phyloP scores from a whole-genome alignment of 2,797 vertebrate species.

The Cynopterus sphinx region DNA sequence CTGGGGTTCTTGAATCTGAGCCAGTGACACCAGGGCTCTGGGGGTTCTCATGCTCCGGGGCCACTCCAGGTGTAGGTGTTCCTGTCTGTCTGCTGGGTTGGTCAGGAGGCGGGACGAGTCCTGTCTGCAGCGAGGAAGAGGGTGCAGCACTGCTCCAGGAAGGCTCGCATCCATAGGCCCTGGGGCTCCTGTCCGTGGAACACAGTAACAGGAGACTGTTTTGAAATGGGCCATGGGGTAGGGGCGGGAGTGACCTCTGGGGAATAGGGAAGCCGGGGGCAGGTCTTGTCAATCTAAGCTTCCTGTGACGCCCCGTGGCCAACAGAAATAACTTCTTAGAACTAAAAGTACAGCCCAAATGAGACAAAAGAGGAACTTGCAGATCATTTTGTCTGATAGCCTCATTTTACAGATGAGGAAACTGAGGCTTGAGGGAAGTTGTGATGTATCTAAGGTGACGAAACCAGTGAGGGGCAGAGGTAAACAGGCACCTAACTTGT shows the following conservation, averaged over 20 bases:
- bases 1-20: neutral
- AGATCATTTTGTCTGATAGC: neutral
- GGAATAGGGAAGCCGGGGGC: neutral
- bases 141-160: neutral
- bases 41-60: neutral
- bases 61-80: neutral
- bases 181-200: neutral
- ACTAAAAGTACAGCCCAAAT: neutral
- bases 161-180: too few species aligned
- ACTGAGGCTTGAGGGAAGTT: constrained; percentile 7
- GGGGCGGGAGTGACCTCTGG: neutral
- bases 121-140: neutral
- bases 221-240: neutral
- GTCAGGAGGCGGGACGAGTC: neutral
- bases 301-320: neutral
- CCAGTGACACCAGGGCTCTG: neutral
- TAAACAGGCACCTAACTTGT: neutral
- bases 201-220: neutral
- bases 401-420: neutral
- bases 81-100: neutral
- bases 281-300: neutral
- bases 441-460: neutral
- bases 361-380: neutral
- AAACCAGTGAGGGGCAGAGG: neutral
- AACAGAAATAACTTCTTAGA: constrained; percentile 4